Evolutionary conservation across 2,797 vertebrate genomes (phyloP).

Genomic region (Chanos chanos): DNA sequence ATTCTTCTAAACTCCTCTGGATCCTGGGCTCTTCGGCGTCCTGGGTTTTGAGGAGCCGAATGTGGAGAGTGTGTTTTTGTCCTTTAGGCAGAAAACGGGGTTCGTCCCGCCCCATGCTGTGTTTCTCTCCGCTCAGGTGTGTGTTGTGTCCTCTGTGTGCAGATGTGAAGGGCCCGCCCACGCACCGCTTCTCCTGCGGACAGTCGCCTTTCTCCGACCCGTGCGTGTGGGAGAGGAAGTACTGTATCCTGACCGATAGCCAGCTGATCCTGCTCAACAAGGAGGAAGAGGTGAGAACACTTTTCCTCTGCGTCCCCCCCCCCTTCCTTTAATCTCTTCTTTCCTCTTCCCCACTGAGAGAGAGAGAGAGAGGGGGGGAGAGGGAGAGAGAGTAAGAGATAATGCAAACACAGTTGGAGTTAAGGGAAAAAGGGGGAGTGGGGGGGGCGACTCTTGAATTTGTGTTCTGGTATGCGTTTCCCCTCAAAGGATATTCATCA

Average conservation of each 20-base stretch:
- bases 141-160: constrained; percentile 30
- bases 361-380: background rate
- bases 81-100: background rate
- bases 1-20: too few relatives aligned
- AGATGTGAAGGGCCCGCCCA: constrained; percentile 93
- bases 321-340: background rate
- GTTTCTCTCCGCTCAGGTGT: too few relatives aligned
- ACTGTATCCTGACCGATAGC: constrained; percentile 91
- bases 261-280: constrained; percentile 90
- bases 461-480: constrained; percentile 6
- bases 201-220: constrained; percentile 84
- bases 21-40: background rate
- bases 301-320: background rate
- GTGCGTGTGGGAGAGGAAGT: constrained; percentile 86
- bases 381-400: too few relatives aligned
- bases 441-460: too few relatives aligned
- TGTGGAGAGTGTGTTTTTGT: background rate
- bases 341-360: constrained; percentile 5
- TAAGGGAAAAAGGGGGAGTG: background rate
- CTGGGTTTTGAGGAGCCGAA: background rate
- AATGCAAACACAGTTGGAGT: too few relatives aligned
- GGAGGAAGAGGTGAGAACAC: constrained; percentile 83
- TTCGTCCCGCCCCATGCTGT: background rate
- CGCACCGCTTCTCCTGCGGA: constrained; percentile 89
- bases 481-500: background rate